These are phyloP conservation scores for Brachionichthys hirsutus DNA, from an alignment of 2,113 vertebrate genomes.

Conservation along the genomic window DNA sequence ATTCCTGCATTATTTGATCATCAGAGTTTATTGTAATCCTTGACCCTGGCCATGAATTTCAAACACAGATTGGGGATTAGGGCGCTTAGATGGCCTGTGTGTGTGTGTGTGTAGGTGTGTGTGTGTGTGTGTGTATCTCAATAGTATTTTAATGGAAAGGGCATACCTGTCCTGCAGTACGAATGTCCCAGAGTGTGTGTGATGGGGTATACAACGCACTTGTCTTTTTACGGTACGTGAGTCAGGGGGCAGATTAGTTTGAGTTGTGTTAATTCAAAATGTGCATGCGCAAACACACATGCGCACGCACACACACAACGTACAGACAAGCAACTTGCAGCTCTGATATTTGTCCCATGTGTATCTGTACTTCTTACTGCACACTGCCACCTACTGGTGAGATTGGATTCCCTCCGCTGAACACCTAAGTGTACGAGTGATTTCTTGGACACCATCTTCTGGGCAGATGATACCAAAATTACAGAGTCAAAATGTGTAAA, in stretches of 20 bases:
- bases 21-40: constrained; percentile 82
- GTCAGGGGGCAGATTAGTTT: constrained; percentile 18
- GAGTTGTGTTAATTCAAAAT: constrained; percentile 15
- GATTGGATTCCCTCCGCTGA: too few relatives aligned
- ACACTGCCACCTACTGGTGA: too few relatives aligned
- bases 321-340: too few relatives aligned
- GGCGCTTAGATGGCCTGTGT: constrained; percentile 36
- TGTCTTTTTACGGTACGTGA: constrained; percentile 17
- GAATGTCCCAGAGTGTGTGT: background rate
- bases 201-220: constrained; percentile 16
- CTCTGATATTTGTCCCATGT: too few relatives aligned
- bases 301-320: constrained; percentile 3
- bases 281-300: background rate
- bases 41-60: constrained; percentile 82
- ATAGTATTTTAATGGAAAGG: constrained; percentile 20
- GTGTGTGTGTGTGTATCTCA: constrained; percentile 19
- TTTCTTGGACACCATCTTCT: too few relatives aligned
- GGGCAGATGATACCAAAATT: too few relatives aligned
- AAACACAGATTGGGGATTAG: constrained; percentile 82
- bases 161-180: constrained; percentile 2
- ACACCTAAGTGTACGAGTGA: too few relatives aligned
- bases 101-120: constrained; percentile 33
- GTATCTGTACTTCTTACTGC: too few relatives aligned
- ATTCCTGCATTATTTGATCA: constrained; percentile 82
- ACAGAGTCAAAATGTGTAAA: too few relatives aligned